phyloP scores from a whole-genome alignment of 2,888 invertebrate genomes.

The Pristionchus mayeri region DNA sequence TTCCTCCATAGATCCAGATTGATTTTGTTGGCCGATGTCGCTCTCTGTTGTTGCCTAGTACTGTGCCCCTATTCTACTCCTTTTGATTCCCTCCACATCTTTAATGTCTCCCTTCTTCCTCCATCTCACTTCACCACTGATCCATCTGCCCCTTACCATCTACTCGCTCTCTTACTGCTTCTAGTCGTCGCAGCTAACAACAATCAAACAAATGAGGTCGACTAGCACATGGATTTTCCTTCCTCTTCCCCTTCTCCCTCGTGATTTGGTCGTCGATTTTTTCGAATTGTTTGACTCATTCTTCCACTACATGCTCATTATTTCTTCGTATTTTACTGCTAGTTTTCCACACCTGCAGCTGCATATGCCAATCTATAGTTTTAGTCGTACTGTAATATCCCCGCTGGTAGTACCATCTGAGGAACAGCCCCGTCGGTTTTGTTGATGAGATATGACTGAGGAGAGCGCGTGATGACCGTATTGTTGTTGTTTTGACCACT shows the following conservation, averaged over 20 bases:
- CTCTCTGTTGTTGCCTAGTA: not conserved
- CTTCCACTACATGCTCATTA: no score
- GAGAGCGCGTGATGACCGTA: slow-evolving; percentile 16
- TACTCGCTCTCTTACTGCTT: slow-evolving; percentile 7
- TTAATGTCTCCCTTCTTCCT: no score
- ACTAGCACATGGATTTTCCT: not conserved
- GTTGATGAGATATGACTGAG: no score
- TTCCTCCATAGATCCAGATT: no score
- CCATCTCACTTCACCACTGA: not conserved
- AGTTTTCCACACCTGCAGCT: no score
- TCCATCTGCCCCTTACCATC: not conserved
- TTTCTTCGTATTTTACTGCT: no score
- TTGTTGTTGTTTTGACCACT: slow-evolving; percentile 11
- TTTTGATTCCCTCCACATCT: not conserved
- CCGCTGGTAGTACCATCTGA: no score
- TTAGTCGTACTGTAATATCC: no score
- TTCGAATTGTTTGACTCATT: not conserved
- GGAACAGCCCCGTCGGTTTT: no score
- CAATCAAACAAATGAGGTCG: slow-evolving; percentile 44
- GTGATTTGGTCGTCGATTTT: not conserved
- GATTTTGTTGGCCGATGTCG: not conserved
- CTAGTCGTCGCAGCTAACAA: slow-evolving; percentile 29
- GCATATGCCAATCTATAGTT: no score
- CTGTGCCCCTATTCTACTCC: not conserved
- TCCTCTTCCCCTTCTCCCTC: not conserved